Percentiles rank a stretch among this genome's conserved stretches.
phyloP scores from a whole-genome alignment of 2,113 vertebrate genomes.

The Myotis yumanensis region DNA sequence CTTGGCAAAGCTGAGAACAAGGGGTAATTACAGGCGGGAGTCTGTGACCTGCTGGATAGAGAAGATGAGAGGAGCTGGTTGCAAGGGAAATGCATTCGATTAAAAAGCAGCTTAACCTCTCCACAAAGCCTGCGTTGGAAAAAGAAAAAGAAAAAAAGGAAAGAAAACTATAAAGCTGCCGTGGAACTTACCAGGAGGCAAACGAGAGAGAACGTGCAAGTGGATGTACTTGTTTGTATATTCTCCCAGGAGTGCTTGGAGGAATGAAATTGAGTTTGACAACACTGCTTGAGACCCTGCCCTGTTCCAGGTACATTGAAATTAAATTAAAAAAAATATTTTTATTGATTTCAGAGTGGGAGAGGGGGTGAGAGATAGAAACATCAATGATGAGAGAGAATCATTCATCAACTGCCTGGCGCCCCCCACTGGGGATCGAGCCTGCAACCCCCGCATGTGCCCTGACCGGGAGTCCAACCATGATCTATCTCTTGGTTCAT shows the following conservation, averaged over 20 bases:
- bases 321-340: background rate
- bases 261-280: background rate
- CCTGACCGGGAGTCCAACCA: too few species aligned
- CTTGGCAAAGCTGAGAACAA: conserved; percentile 50
- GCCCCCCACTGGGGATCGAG: too few species aligned
- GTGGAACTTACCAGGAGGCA: background rate
- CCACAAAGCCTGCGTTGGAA: background rate
- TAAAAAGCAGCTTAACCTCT: conserved; percentile 68
- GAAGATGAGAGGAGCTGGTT: conserved; percentile 12
- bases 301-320: background rate
- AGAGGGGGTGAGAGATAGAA: too few species aligned
- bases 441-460: too few species aligned
- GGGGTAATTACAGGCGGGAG: conserved; percentile 48
- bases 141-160: background rate
- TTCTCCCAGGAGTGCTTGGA: background rate
- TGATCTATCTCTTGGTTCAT: too few species aligned
- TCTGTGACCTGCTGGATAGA: background rate
- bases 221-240: background rate
- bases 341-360: too few species aligned
- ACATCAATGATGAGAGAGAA: too few species aligned
- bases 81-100: conserved; percentile 60
- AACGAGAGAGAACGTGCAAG: background rate
- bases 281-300: background rate
- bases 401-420: too few species aligned
- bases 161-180: background rate